These are phyloP conservation scores for Gnatocerus cornutus DNA, from an alignment of 2,888 invertebrate genomes.

Conservation along the genomic window DNA sequence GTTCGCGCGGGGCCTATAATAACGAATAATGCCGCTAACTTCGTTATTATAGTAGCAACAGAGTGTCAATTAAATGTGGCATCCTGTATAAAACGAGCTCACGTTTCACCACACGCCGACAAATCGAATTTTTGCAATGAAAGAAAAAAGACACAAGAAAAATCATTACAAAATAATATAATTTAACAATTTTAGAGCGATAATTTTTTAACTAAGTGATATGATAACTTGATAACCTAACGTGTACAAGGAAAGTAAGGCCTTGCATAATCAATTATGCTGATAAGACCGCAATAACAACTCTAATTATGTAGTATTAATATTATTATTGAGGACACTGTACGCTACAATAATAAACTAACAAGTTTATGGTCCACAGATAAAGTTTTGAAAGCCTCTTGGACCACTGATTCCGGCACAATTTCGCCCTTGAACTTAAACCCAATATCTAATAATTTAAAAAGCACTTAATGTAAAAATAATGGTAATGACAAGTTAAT, in stretches of 20 bases:
- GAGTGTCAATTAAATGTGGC: conserved; percentile 41
- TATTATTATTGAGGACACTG: no score
- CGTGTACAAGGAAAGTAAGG: no score
- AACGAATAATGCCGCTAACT: conserved; percentile 41
- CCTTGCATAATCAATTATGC: not conserved
- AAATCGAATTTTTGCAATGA: conserved; percentile 4
- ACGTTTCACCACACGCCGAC: conserved; percentile 15
- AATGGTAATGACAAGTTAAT: not conserved
- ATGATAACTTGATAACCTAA: no score
- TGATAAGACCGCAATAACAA: not conserved
- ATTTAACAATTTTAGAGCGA: not conserved
- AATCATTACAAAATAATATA: not conserved
- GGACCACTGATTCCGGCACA: no score
- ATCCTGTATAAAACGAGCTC: conserved; percentile 33
- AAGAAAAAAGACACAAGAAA: conserved; percentile 6
- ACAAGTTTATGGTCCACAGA: no score
- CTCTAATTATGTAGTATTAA: no score
- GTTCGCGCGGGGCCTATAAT: conserved; percentile 30
- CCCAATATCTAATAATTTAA: no score
- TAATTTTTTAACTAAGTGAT: not conserved
- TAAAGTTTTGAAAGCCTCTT: no score
- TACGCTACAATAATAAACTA: no score
- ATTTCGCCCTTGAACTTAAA: no score
- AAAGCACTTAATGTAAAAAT: not conserved
- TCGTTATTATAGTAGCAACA: conserved; percentile 39